phyloP scores from a whole-genome alignment of 2,888 invertebrate species.

The Eustalomyia histrio region DNA sequence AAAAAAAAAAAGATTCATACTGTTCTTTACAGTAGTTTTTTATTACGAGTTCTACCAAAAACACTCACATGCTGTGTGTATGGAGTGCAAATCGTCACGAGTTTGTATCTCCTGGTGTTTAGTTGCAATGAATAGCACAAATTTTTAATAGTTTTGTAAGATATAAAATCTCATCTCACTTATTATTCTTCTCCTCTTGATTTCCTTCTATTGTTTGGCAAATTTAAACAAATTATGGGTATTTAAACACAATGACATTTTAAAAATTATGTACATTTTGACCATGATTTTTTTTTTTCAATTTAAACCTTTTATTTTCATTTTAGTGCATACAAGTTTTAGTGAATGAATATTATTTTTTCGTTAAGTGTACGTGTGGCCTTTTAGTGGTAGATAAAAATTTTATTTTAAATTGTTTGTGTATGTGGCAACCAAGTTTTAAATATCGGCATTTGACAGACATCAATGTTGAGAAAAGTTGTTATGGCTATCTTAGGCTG shows the following conservation, averaged over 20 bases:
- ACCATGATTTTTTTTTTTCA: conserved; percentile 4
- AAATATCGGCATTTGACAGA: too few relatives aligned
- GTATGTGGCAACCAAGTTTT: too few relatives aligned
- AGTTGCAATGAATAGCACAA: neutral
- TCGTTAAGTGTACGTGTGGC: too few relatives aligned
- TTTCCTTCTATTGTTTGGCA: conserved; percentile 42
- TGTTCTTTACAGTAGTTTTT: conserved; percentile 24
- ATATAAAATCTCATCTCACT: conserved; percentile 21
- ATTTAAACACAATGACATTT: conserved; percentile 33
- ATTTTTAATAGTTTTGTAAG: conserved; percentile 26
- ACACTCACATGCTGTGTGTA: neutral
- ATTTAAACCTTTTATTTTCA: conserved; percentile 15
- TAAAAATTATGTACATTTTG: conserved; percentile 3
- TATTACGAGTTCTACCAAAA: neutral
- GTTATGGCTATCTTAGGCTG: too few relatives aligned
- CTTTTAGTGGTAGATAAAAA: too few relatives aligned
- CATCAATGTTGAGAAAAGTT: too few relatives aligned
- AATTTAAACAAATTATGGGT: conserved; percentile 54
- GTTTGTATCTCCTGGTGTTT: neutral
- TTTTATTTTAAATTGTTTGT: too few relatives aligned
- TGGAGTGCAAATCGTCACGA: neutral
- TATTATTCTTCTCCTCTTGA: neutral
- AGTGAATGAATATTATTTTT: conserved; percentile 6
- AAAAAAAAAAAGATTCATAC: neutral
- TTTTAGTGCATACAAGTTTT: neutral